A percentile compares a stretch with the other conserved stretches of the same genome.
These are phyloP conservation scores for Cydia strobilella DNA, from an alignment of 1,140 invertebrate species.

Conservation along the genomic window DNA sequence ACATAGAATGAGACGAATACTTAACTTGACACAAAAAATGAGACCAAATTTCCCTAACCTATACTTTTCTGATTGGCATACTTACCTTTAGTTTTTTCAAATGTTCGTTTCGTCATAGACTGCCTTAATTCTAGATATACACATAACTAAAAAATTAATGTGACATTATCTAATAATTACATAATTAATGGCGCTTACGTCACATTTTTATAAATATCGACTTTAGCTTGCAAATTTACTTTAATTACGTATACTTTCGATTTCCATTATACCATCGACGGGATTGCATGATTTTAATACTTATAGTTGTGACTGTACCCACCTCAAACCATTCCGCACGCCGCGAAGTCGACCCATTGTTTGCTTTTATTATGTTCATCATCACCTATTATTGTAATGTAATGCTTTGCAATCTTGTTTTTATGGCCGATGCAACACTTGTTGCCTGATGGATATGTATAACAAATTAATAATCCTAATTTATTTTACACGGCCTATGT, in stretches of 20 bases:
- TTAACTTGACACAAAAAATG: no score
- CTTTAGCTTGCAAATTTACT: neutral
- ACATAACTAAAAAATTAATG: no score
- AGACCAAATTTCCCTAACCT: no score
- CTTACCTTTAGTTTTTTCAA: no score
- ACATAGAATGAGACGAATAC: no score
- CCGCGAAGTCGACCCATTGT: conserved; percentile 76
- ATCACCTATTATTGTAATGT: conserved; percentile 46
- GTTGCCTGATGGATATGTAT: neutral
- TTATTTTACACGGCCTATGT: neutral
- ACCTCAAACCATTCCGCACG: conserved; percentile 56
- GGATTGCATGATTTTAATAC: conserved; percentile 17
- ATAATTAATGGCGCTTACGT: no score
- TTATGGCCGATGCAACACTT: conserved; percentile 15
- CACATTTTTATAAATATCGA: no score
- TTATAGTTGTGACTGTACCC: conserved; percentile 38
- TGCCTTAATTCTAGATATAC: no score
- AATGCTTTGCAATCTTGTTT: conserved; percentile 26
- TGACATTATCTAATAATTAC: no score
- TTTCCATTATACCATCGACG: neutral
- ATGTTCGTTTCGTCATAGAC: no score
- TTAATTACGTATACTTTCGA: neutral
- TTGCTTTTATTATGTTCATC: conserved; percentile 49
- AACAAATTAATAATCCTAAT: no score
- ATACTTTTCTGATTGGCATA: no score